These are phyloP conservation scores for Plemyria rubiginata DNA, from an alignment of 2,888 invertebrate species.

Conservation along the genomic window DNA sequence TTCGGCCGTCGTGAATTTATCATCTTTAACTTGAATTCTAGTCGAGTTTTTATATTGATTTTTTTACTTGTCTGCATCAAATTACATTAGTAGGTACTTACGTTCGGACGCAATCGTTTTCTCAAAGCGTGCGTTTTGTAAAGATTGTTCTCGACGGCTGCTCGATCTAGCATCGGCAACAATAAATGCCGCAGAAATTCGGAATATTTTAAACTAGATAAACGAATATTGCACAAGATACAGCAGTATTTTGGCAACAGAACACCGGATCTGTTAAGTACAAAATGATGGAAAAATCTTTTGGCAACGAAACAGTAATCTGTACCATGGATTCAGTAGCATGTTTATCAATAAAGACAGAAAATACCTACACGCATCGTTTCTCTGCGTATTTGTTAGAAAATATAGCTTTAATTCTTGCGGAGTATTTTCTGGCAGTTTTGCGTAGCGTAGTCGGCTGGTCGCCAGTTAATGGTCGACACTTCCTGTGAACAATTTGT, in stretches of 20 bases:
- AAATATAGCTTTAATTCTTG: constrained; percentile 15
- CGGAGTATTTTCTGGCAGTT: constrained; percentile 17
- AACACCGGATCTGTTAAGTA: constrained; percentile 7
- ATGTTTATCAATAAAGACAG: constrained; percentile 13
- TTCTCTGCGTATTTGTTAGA: constrained; percentile 7
- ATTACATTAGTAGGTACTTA: too few species aligned
- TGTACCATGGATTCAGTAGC: not conserved
- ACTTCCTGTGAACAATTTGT: constrained; percentile 40
- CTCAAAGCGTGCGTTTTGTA: too few species aligned
- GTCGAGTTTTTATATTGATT: not conserved
- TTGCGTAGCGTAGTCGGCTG: constrained; percentile 19
- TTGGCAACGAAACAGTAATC: constrained; percentile 15
- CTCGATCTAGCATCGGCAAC: not conserved
- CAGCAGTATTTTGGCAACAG: constrained; percentile 11
- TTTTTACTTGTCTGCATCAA: too few species aligned
- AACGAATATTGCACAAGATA: not conserved
- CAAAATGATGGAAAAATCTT: constrained; percentile 10
- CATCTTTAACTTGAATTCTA: not conserved
- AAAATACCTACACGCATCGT: constrained; percentile 3
- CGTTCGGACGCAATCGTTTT: too few species aligned
- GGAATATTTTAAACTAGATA: not conserved
- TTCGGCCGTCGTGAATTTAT: constrained; percentile 3
- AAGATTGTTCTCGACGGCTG: too few species aligned
- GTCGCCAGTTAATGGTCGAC: constrained; percentile 37
- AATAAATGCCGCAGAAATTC: not conserved